These are phyloP conservation scores for Steinernema khuongi DNA, from an alignment of 1,140 invertebrate genomes.

Conservation along the genomic window DNA sequence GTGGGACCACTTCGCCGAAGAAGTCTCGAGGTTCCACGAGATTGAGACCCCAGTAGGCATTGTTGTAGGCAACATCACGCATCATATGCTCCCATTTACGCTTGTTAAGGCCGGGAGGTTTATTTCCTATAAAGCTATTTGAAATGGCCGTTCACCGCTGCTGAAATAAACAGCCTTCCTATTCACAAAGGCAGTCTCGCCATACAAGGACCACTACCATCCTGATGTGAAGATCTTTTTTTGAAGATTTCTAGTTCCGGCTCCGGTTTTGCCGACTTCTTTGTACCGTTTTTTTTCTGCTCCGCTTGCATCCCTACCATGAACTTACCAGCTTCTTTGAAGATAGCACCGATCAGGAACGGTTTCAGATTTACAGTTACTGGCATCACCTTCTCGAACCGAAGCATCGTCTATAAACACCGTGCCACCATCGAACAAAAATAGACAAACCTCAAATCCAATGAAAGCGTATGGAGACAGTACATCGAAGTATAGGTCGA, in stretches of 20 bases:
- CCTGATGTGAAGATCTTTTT: background rate
- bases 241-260: background rate
- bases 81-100: background rate
- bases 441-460: constrained; percentile 2
- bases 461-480: constrained; percentile 12
- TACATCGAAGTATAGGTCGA: constrained; percentile 21
- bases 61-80: background rate
- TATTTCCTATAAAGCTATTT: background rate
- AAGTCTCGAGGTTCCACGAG: background rate
- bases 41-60: background rate
- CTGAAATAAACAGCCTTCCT: too few relatives aligned
- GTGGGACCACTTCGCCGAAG: background rate
- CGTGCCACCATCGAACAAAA: background rate
- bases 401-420: background rate
- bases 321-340: background rate
- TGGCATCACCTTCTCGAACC: background rate
- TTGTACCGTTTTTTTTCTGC: background rate
- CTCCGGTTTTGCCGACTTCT: background rate
- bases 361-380: constrained; percentile 8
- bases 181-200: background rate
- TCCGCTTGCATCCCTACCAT: background rate
- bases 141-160: background rate
- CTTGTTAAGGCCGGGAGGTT: background rate
- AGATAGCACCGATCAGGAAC: background rate
- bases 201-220: background rate